Base-by-base conservation (phyloP, 1,140 invertebrate genomes). In the Drosophila biarmipes region DNA sequence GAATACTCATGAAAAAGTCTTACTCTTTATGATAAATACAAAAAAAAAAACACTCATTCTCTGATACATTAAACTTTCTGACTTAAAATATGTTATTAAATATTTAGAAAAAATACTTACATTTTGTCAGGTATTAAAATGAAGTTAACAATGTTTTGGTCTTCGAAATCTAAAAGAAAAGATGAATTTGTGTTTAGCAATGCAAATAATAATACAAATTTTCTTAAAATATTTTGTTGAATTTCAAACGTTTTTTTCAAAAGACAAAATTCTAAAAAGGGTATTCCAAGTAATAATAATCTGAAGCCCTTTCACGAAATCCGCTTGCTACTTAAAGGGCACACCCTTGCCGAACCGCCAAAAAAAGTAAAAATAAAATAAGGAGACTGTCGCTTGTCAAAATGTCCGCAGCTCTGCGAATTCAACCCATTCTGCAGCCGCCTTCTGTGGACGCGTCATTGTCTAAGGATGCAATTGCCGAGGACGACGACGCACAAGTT, bases 381-480 rank as follows among this genome's bases (percentile, higher is more conserved):
- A 57, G 31, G 42, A 17, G 27, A 59, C 45, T 48, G 38, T 58
- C 73, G 43, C 52, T 48, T 77, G 73, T 75, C 73, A 74, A 76
- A 76, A 68, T 77, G 64, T 63, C 74, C 58, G 63, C 54, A 57
- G 51, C 48, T 67, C 63, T 31, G 63, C 40, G 63, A 49, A 42
- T 45, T 54, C 49, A 48, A 43, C 63, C 51, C 46, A 42, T 46
- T 62, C 52, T 51, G 31, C 38, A 53, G 24, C 24, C 29, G 55
- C 31, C 31, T 58, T 52, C 17, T 61, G 19, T 68, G 56, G 73
- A 54, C 73, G 56, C 73, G 53, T 69, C 73, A 56, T 72, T 75
- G 56, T 85, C 67, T 78, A 87, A 78, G 81, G 73, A 85, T 73
- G 66, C 77, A 75, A 71, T 71, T 71, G 67, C 51, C 63, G 67